Evolutionary conservation across 2,113 vertebrate species (phyloP), one percentile per base, ranked within the genome.

Genomic region (Phalacrocorax aristotelis): DNA sequence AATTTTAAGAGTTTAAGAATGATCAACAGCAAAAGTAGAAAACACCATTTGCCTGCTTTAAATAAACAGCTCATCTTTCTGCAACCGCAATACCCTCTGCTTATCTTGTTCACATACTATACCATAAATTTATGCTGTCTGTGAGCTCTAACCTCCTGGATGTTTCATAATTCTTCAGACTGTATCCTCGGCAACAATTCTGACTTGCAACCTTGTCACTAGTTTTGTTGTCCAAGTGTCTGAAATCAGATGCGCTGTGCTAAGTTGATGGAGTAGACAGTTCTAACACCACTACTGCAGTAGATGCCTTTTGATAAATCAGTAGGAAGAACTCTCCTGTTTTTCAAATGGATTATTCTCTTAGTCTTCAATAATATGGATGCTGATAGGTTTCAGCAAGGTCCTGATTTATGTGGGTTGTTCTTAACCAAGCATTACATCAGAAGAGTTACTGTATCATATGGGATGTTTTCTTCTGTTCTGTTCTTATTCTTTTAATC

Each of bases 101-200:
- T 88, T 61, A 13, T 84, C 72, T 90, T 38, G n/a, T 36, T 84
- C 38, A 42, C 30, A 22, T 68, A n/a, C 79, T 85, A 46, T 40
- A 22, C 70, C 42, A 64, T 74, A 55, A 79, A 87, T 90, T 58
- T 72, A 26, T 94, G 83, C 70, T 95, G 66, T 55, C 74, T 87
- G 38, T 46, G 70, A 96, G 78, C 87, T 66, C 65, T 72, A 69
- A 77, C 76, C 84, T 88, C 57, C 66, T 93, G 42, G 42, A 77
- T 87, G 75, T 92, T 95, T 87, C 87, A 44, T 91, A 93, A 95
- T 93, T 95, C 87, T 77, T 93, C 0, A 0, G 66, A 74, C 46
- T 94, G 70, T 78, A 74, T 85, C 84, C 84, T 95, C 94, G 91
- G 94, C 89, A 95, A 88, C 71, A 80, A 34, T 83, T 95, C 70